phyloP scores from a whole-genome alignment of 2,113 vertebrate species.

The Heterotis niloticus region DNA sequence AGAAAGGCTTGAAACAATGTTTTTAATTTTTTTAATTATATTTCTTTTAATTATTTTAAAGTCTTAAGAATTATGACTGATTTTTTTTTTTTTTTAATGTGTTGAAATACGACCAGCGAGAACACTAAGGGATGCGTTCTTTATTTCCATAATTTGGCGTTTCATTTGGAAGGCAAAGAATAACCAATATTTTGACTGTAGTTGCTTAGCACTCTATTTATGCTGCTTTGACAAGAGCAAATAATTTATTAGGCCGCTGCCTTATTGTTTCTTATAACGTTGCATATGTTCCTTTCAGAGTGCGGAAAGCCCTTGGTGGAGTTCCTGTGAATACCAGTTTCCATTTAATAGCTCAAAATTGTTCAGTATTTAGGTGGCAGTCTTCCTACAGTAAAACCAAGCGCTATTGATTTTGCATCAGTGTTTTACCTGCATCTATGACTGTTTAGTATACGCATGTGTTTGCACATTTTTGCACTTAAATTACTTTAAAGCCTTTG shows the following conservation, averaged over 20 bases:
- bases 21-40: neutral
- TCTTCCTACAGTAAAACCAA: neutral
- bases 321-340: neutral
- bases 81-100: too few relatives aligned
- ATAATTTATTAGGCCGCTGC: neutral
- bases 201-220: too few relatives aligned
- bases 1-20: neutral
- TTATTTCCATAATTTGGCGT: neutral
- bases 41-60: too few relatives aligned
- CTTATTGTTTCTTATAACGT: neutral
- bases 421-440: neutral
- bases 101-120: neutral
- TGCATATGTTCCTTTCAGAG: neutral
- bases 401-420: slow-evolving; percentile 2
- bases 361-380: neutral
- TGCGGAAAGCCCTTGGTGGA: neutral
- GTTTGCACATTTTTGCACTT: slow-evolving; percentile 32
- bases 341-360: too few relatives aligned
- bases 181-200: neutral
- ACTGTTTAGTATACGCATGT: slow-evolving; percentile 10
- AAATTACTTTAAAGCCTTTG: neutral
- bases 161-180: neutral
- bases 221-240: too few relatives aligned
- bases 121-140: neutral
- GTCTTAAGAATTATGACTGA: too few relatives aligned